Percentiles rank a stretch among this genome's conserved stretches.
Evolutionary conservation across 2,888 invertebrate species (phyloP).

Genomic region (Syritta pipiens): DNA sequence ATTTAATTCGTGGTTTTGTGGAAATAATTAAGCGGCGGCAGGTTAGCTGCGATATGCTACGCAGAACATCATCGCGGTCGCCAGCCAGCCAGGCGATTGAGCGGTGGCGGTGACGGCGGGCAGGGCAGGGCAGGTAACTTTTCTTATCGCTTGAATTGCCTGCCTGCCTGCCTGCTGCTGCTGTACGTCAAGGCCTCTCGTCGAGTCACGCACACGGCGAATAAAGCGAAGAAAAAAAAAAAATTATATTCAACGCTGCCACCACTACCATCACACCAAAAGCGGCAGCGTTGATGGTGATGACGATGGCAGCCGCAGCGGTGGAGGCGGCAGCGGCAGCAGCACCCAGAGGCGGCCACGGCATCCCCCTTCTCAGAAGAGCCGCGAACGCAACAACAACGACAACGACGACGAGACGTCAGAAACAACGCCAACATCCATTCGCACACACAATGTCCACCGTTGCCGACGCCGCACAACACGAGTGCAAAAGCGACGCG

Average conservation of each 20-base stretch:
- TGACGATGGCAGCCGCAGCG: no score
- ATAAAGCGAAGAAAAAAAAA: conserved; percentile 3
- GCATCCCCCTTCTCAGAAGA: no score
- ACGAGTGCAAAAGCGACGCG: conserved; percentile 46
- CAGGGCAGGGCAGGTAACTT: conserved; percentile 24
- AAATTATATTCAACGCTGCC: not conserved
- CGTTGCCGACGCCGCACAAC: not conserved
- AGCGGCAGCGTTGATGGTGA: no score
- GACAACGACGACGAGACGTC: not conserved
- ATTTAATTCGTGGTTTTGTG: conserved; percentile 6
- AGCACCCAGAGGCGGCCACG: no score
- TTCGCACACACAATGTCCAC: not conserved
- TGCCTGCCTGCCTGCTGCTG: no score
- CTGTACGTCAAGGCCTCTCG: conserved; percentile 23
- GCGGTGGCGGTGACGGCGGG: no score
- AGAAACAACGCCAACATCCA: not conserved
- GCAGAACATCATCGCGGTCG: conserved; percentile 2
- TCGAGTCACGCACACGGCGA: conserved; percentile 53
- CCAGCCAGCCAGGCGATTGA: not conserved
- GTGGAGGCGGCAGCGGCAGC: no score
- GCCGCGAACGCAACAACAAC: no score
- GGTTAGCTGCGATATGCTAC: not conserved
- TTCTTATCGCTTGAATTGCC: conserved; percentile 38
- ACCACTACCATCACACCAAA: conserved; percentile 1
- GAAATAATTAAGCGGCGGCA: conserved; percentile 28